phyloP scores from a whole-genome alignment of 2,113 vertebrate genomes.

The Sitta europaea region DNA sequence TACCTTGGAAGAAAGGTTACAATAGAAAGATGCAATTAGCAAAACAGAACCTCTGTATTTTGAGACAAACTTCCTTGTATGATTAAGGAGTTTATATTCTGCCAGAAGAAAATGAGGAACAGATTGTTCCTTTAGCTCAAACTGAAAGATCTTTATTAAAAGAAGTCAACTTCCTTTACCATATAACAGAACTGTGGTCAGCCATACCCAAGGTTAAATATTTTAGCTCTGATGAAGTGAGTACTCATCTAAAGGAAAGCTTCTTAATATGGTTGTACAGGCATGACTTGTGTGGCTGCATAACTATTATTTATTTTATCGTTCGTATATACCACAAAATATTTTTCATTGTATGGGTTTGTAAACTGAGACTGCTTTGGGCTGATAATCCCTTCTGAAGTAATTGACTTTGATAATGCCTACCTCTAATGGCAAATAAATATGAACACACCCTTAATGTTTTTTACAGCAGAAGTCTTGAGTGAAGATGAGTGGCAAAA shows the following conservation, averaged over 20 bases:
- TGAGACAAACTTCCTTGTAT: background rate
- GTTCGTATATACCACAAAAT: background rate
- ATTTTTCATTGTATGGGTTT: background rate
- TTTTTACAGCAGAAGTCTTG: background rate
- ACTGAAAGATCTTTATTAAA: background rate
- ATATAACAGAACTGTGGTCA: background rate
- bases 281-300: background rate
- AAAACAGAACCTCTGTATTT: background rate
- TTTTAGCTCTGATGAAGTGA: background rate
- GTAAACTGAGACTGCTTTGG: background rate
- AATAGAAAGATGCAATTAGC: background rate
- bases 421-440: background rate
- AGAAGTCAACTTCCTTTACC: background rate
- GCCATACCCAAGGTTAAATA: background rate
- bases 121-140: background rate
- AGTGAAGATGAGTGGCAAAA: background rate
- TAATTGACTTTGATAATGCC: background rate
- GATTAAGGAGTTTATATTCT: background rate
- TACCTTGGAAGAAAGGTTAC: conserved; percentile 74
- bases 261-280: background rate
- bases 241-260: background rate
- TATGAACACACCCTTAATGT: background rate
- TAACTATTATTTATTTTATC: background rate
- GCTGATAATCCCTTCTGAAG: background rate
- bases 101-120: background rate